Percentiles rank a stretch among this genome's conserved stretches.
phyloP scores from a whole-genome alignment of 1,140 invertebrate genomes.

The Archivesica marissinica region DNA sequence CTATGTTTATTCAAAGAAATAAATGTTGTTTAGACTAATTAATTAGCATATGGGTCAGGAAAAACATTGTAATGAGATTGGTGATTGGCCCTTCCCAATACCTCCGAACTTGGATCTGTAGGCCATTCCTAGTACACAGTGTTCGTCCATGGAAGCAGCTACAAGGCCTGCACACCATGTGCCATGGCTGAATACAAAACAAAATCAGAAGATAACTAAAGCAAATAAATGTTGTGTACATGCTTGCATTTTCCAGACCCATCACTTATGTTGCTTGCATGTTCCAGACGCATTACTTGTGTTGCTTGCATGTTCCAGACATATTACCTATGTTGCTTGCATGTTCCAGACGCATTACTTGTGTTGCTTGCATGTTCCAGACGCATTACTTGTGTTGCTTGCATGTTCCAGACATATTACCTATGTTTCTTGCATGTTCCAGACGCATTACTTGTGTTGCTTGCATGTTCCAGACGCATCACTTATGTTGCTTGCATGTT shows the following conservation, averaged over 20 bases:
- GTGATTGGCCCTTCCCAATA: too few relatives aligned
- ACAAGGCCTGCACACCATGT: slow-evolving; percentile 55
- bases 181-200: slow-evolving; percentile 54
- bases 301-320: background rate
- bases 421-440: background rate
- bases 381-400: background rate
- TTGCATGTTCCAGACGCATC: background rate
- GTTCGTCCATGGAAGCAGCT: slow-evolving; percentile 43
- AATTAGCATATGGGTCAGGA: too few relatives aligned
- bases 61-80: too few relatives aligned
- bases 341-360: background rate
- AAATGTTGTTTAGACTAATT: too few relatives aligned
- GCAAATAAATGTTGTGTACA: background rate
- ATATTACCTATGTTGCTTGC: too few relatives aligned
- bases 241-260: background rate
- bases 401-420: background rate
- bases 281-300: background rate
- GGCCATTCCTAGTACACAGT: slow-evolving; percentile 59
- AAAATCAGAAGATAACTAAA: background rate
- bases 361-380: background rate
- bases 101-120: slow-evolving; percentile 32
- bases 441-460: too few relatives aligned
- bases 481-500: background rate
- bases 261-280: background rate
- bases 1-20: too few relatives aligned